Conservation (phyloP, 30 jellyfish, hydroid and myxozoan genomes). For the Mastigias papua region DNA sequence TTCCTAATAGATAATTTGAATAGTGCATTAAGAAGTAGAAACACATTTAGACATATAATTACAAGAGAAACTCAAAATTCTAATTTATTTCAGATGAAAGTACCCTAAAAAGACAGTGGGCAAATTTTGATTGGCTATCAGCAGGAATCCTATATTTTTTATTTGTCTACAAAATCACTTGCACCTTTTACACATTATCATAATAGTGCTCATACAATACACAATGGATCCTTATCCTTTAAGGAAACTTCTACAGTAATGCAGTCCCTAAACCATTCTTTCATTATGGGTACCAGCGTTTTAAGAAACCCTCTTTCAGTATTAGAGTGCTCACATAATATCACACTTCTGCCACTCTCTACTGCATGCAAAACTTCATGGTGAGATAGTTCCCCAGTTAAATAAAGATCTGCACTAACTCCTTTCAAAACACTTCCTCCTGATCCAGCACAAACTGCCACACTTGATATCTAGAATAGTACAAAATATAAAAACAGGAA, state of each 20-base stretch:
- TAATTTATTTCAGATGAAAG: not conserved
- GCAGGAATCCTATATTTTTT: not conserved
- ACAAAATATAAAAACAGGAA: not conserved
- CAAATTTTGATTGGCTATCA: not conserved
- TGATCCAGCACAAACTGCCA: slow-evolving; percentile 99
- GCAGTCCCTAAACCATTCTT: slow-evolving; percentile 32
- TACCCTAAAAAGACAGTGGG: not conserved
- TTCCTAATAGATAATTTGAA: too few species aligned
- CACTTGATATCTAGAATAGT: slow-evolving; percentile 68
- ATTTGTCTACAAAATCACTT: not conserved
- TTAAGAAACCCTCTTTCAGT: slow-evolving; percentile 90
- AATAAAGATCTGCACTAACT: slow-evolving; percentile 80
- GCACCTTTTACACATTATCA: not conserved
- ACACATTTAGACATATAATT: not conserved
- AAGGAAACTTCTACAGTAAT: slow-evolving; percentile 79
- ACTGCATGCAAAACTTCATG: slow-evolving; percentile 96
- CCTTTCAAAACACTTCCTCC: slow-evolving; percentile 93
- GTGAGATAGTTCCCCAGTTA: slow-evolving; percentile 98
- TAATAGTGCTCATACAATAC: slow-evolving; percentile 49
- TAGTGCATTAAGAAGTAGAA: not conserved
- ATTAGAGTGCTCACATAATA: slow-evolving; percentile 96
- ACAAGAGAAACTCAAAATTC: not conserved
- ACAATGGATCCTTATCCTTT: slow-evolving; percentile 84
- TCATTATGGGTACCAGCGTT: slow-evolving; percentile 37
- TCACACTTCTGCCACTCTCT: slow-evolving; percentile 75